Percentiles rank a stretch among this genome's conserved stretches.
These are phyloP conservation scores for Solenodon paradoxus DNA, from an alignment of 2,113 vertebrate species.

Conservation along the genomic window DNA sequence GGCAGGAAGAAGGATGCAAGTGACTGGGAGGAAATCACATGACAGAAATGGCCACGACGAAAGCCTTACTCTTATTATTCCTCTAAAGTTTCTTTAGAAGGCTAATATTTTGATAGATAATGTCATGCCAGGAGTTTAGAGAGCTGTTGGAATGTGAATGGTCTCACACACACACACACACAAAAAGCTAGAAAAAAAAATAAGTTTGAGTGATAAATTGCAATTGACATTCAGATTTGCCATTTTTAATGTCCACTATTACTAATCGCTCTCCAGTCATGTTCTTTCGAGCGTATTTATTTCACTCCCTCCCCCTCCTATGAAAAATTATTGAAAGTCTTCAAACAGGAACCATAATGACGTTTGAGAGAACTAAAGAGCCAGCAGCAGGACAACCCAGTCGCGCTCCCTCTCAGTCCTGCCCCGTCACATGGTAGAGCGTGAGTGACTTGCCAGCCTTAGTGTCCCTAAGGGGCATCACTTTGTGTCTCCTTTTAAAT, in stretches of 20 bases:
- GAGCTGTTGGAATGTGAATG: neutral
- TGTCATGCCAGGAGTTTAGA: neutral
- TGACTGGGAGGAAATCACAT: neutral
- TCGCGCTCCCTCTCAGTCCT: neutral
- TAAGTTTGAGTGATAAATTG: neutral
- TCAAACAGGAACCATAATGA: conserved; percentile 47
- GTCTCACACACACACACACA: too few species aligned
- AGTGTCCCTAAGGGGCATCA: conserved; percentile 73
- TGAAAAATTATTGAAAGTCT: conserved; percentile 33
- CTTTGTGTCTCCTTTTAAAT: conserved; percentile 73
- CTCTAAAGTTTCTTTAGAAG: neutral
- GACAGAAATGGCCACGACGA: conserved; percentile 53
- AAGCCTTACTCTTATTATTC: neutral
- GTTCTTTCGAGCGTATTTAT: neutral
- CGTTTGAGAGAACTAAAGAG: neutral
- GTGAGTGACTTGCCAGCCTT: neutral
- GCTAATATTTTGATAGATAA: neutral
- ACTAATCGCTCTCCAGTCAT: neutral
- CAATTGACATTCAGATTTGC: neutral
- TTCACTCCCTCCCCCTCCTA: neutral
- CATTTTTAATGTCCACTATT: neutral
- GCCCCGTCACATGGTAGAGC: neutral
- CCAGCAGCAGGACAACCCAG: neutral
- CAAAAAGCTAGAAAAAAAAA: neutral
- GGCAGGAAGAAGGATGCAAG: conserved; percentile 51